A percentile compares a stretch with the other conserved stretches of the same genome.
These are phyloP conservation scores for Theretra japonica DNA, from an alignment of 2,888 invertebrate genomes.

Conservation along the genomic window DNA sequence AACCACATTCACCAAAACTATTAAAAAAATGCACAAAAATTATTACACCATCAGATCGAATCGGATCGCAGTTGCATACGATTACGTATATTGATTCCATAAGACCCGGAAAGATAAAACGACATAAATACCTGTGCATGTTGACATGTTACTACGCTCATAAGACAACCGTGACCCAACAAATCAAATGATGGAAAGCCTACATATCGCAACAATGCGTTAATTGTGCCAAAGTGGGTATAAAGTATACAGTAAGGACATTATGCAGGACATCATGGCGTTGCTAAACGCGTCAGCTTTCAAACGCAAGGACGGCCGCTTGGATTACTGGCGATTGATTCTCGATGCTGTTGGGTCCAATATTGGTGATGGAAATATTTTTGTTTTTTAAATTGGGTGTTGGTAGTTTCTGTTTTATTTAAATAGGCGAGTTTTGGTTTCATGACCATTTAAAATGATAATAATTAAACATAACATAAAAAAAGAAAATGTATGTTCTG, in stretches of 20 bases:
- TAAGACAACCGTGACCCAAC: slow-evolving; percentile 28
- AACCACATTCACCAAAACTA: no score
- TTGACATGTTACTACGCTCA: no score
- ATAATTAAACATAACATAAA: no score
- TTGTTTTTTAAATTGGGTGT: not conserved
- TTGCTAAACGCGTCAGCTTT: slow-evolving; percentile 72
- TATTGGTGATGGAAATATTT: not conserved
- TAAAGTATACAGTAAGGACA: slow-evolving; percentile 44
- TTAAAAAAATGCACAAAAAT: not conserved
- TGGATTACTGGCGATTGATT: slow-evolving; percentile 48
- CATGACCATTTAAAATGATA: no score
- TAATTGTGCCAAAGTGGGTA: slow-evolving; percentile 26
- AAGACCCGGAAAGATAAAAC: slow-evolving; percentile 6
- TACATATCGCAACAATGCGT: slow-evolving; percentile 27
- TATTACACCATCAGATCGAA: no score
- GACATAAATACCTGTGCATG: not conserved
- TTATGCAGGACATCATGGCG: slow-evolving; percentile 65
- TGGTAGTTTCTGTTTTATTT: no score
- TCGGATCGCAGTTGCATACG: no score
- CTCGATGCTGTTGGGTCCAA: slow-evolving; percentile 49
- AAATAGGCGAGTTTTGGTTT: no score
- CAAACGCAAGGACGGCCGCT: slow-evolving; percentile 72
- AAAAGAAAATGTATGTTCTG: no score
- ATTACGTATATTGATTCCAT: no score
- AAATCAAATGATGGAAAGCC: slow-evolving; percentile 25